These are phyloP conservation scores for Triplophysa rosa DNA, from an alignment of 2,113 vertebrate genomes.

Conservation along the genomic window DNA sequence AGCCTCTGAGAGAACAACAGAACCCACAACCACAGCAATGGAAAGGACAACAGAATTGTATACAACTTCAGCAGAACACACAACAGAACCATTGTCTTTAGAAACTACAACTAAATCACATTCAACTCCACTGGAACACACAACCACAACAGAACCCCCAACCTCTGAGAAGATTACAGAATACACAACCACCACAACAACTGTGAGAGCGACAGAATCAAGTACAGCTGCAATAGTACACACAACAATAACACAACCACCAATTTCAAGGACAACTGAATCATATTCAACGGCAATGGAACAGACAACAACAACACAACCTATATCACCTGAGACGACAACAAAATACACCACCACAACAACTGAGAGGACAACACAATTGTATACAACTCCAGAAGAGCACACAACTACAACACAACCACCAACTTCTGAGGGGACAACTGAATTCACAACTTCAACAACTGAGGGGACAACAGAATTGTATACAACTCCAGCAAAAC, in stretches of 20 bases:
- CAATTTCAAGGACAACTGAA: constrained; percentile 9
- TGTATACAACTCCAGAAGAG: not conserved
- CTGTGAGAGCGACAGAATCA: not conserved
- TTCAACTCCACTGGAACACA: not conserved
- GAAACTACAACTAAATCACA: not conserved
- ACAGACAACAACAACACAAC: not conserved
- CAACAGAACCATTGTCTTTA: not conserved
- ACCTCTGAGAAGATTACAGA: not conserved
- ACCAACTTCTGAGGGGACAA: constrained; percentile 11
- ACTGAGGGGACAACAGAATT: no score
- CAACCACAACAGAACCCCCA: not conserved
- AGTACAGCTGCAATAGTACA: not conserved
- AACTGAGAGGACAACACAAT: not conserved
- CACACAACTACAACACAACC: not conserved
- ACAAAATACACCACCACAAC: not conserved
- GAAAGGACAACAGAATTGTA: not conserved
- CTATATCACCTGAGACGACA: not conserved
- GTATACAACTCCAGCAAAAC: no score
- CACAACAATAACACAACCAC: not conserved
- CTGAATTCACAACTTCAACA: no score
- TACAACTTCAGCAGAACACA: not conserved
- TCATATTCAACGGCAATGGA: not conserved
- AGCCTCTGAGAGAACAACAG: not conserved
- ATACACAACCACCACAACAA: not conserved
- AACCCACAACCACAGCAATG: not conserved